Base-by-base conservation (phyloP, 2,888 invertebrate genomes). In the Ectemnius cavifrons region DNA sequence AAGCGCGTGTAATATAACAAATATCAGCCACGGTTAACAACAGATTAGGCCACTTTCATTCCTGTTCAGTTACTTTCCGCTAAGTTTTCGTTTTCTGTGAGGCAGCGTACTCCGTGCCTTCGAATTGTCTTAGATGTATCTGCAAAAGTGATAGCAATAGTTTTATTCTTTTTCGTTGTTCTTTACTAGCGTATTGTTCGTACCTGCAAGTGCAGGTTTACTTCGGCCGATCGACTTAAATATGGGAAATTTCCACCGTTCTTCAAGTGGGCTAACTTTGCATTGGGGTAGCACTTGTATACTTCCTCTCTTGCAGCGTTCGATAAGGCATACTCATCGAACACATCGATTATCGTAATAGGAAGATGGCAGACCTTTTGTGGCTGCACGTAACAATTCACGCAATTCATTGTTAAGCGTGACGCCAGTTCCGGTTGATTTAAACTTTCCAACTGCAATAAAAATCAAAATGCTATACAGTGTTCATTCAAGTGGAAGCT, bases 201-300 rank as follows among this genome's bases (percentile, higher is more conserved):
- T 37, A 97, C 97, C 93, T 96, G 93, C 88, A 97, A 93, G 92
- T 97, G 96, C 80, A 97, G 92, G 91, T 97, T 97, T 65, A 97
- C 97, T 93, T 98, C 97, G 85, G 95, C 95, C 89, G 95, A 94
- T 86, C 97, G 93, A 89, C 97, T 97, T 75, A 98, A 92, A 88
- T 97, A 97, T 0, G 97, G 97, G 91, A 97, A 97, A 91, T 97
- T 97, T 4, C 97, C 97, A 0, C 97, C 97, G 78, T 94, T 94
- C 89, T 98, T 98, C 62, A 97, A 91, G 91, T 97, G 97, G 1
- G 97, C 97, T 77, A 96, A 90, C 91, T 96, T 96, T 0, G 97
- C 97, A 75, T 95, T 93, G 0, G 97, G 97, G 90, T 97, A 97
- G 83, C 95, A 95, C 89, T 96, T 96, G 89, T 96, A 96, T 81